Conservation (phyloP, 2,888 invertebrate species). For the Hedya salicella region DNA sequence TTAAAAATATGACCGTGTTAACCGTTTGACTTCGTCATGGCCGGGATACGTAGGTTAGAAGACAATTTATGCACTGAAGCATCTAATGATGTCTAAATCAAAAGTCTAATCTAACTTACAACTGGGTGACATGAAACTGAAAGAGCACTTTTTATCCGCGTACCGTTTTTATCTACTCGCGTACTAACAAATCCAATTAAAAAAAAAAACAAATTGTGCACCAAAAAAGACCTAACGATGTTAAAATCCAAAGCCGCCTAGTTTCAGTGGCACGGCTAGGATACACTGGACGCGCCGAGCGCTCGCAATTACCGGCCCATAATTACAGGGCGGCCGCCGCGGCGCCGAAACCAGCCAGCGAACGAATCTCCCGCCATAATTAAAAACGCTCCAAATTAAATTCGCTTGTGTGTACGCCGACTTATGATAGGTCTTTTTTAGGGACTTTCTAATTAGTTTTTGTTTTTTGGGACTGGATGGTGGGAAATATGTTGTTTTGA, state of each 20-base stretch:
- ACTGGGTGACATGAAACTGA: no score
- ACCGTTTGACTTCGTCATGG: no score
- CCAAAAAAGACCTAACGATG: conserved; percentile 17
- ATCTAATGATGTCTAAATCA: no score
- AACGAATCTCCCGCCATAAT: conserved; percentile 81
- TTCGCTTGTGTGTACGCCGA: conserved; percentile 81
- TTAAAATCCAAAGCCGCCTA: conserved; percentile 43
- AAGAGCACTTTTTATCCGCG: no score
- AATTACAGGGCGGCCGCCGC: conserved; percentile 83
- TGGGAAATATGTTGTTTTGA: conserved; percentile 51
- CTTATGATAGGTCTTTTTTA: conserved; percentile 84
- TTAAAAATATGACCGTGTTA: no score
- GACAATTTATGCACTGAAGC: no score
- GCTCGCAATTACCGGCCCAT: conserved; percentile 82
- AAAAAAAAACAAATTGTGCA: background rate
- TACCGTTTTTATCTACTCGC: no score
- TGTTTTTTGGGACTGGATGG: conserved; percentile 61
- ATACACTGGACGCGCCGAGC: conserved; percentile 64
- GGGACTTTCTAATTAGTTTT: conserved; percentile 82
- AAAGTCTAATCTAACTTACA: no score
- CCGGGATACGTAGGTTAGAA: no score
- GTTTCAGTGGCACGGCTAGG: conserved; percentile 67
- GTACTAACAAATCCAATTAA: background rate
- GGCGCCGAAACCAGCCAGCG: conserved; percentile 78
- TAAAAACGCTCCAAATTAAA: conserved; percentile 85